Evolutionary conservation across 1,140 invertebrate species (phyloP).

Genomic region (Heliothis subflexa): DNA sequence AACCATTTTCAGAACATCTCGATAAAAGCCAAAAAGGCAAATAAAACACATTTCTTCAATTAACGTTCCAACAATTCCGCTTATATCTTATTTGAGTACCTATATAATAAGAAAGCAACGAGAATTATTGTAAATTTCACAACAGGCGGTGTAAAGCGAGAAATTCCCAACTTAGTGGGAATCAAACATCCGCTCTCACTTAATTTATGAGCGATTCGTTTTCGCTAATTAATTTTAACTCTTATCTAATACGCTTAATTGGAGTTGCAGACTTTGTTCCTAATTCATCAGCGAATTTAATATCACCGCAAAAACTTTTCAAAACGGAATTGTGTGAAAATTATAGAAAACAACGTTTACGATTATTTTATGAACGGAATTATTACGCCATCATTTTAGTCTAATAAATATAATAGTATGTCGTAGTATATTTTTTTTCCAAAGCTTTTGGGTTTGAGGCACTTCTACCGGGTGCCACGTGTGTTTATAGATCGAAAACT

Average conservation of each 20-base stretch:
- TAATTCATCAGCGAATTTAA: constrained; percentile 56
- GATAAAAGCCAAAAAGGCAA: not conserved
- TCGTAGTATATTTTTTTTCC: too few species aligned
- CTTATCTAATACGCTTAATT: constrained; percentile 69
- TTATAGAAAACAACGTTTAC: not conserved
- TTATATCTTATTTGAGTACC: not conserved
- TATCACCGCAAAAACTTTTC: constrained; percentile 48
- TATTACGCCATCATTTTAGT: not conserved
- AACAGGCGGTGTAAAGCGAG: constrained; percentile 55
- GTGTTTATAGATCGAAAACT: too few species aligned
- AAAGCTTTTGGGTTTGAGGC: too few species aligned
- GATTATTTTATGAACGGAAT: not conserved
- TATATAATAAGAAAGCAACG: constrained; percentile 50
- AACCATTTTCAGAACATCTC: not conserved
- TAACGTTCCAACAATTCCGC: not conserved
- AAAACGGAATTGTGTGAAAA: constrained; percentile 9
- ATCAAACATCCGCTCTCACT: constrained; percentile 62
- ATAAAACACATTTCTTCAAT: constrained; percentile 1
- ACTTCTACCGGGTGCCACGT: too few species aligned
- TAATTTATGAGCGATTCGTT: constrained; percentile 68
- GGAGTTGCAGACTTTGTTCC: constrained; percentile 60
- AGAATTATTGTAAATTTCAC: constrained; percentile 60
- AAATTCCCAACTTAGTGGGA: constrained; percentile 58
- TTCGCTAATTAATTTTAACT: constrained; percentile 70
- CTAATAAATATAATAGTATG: too few species aligned